phyloP scores from a whole-genome alignment of 1,140 invertebrate genomes.

The Lerema accius region DNA sequence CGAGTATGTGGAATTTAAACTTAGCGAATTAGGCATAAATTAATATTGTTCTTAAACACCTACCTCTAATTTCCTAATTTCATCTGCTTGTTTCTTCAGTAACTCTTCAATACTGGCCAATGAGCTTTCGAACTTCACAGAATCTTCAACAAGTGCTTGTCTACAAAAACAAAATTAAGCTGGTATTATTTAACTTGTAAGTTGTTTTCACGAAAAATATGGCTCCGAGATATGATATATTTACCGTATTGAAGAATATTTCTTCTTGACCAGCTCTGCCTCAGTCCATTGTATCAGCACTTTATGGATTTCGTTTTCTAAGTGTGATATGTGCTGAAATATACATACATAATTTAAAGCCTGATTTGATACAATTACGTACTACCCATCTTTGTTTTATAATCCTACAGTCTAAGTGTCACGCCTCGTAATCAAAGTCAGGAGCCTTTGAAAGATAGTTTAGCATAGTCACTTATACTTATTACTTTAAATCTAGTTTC shows the following conservation, averaged over 20 bases:
- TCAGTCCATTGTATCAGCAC: constrained; percentile 91
- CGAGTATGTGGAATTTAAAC: no score
- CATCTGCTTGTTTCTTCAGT: constrained; percentile 86
- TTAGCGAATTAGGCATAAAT: no score
- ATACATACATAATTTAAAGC: constrained; percentile 5
- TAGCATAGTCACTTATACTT: no score
- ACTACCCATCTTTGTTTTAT: no score
- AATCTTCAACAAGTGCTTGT: constrained; percentile 87
- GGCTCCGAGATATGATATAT: not conserved
- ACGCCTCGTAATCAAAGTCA: no score
- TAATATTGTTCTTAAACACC: not conserved
- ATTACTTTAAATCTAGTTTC: no score
- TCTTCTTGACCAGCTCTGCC: constrained; percentile 89
- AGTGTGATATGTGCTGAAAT: constrained; percentile 85
- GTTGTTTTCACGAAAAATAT: no score
- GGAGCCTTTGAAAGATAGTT: no score
- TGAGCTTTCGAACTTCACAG: constrained; percentile 88
- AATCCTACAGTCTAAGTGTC: no score
- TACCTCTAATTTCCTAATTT: constrained; percentile 88
- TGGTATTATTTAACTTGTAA: no score
- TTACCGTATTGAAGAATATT: constrained; percentile 87
- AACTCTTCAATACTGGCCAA: constrained; percentile 86
- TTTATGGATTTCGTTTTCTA: constrained; percentile 90
- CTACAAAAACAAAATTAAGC: constrained; percentile 60
- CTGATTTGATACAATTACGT: no score